These are phyloP conservation scores for Dolichomitus sp. DNA, from an alignment of 2,888 invertebrate species.

Conservation along the genomic window DNA sequence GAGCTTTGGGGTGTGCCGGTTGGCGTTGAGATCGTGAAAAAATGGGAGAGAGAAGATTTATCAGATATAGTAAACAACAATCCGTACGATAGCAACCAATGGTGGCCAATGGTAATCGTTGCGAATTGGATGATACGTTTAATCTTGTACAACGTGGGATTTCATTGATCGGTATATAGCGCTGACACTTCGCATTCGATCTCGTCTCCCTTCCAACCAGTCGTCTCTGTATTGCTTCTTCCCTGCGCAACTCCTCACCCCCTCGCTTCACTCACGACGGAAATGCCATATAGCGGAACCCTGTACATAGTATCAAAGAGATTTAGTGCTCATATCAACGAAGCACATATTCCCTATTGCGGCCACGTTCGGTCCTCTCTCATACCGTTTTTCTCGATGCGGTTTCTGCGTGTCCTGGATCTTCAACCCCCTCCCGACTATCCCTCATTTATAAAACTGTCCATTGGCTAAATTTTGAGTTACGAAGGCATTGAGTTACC, in stretches of 20 bases:
- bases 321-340: slow-evolving; percentile 61
- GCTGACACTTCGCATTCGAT: slow-evolving; percentile 48
- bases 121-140: slow-evolving; percentile 65
- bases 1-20: not conserved
- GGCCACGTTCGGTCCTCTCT: slow-evolving; percentile 56
- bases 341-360: slow-evolving; percentile 61
- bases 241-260: not conserved
- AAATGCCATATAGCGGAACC: slow-evolving; percentile 33
- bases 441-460: slow-evolving; percentile 55
- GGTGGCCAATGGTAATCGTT: slow-evolving; percentile 57
- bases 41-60: slow-evolving; percentile 44
- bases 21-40: slow-evolving; percentile 34
- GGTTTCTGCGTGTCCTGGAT: slow-evolving; percentile 1
- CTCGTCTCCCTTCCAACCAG: slow-evolving; percentile 41
- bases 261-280: not conserved
- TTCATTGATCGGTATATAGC: slow-evolving; percentile 55
- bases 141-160: slow-evolving; percentile 54
- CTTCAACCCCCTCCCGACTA: not conserved
- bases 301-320: slow-evolving; percentile 49
- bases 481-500: slow-evolving; percentile 53
- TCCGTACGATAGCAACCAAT: slow-evolving; percentile 29
- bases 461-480: slow-evolving; percentile 57
- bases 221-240: not conserved
- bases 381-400: slow-evolving; percentile 5
- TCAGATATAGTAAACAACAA: slow-evolving; percentile 29